Percentiles rank a stretch among this genome's conserved stretches.
These are phyloP conservation scores for Lepeophtheirus salmonis DNA, from an alignment of 1,140 invertebrate species.

Conservation along the genomic window DNA sequence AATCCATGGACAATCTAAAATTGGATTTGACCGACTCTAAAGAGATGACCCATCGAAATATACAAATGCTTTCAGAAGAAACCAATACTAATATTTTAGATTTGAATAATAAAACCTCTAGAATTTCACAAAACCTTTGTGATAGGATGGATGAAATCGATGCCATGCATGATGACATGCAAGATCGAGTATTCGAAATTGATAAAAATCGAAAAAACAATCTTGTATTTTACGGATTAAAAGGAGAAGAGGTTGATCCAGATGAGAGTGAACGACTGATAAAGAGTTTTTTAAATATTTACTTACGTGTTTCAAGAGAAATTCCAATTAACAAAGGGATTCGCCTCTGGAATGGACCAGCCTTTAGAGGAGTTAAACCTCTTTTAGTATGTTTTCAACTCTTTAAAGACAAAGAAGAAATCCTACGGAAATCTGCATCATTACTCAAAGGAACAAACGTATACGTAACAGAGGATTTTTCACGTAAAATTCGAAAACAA, in stretches of 20 bases:
- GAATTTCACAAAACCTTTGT: not conserved
- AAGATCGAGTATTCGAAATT: conserved; percentile 15
- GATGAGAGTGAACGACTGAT: conserved; percentile 10
- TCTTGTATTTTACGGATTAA: conserved; percentile 14
- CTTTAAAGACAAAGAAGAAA: conserved; percentile 16
- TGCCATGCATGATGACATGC: conserved; percentile 17
- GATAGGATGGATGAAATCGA: conserved; percentile 17
- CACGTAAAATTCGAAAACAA: conserved; percentile 16
- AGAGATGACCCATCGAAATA: no score
- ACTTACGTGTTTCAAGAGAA: conserved; percentile 9
- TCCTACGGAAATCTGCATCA: not conserved
- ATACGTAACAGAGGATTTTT: conserved; percentile 17
- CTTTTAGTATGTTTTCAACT: conserved; percentile 10
- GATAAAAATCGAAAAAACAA: conserved; percentile 18
- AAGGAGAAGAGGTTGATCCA: conserved; percentile 5
- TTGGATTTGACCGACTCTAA: no score
- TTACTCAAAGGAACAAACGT: conserved; percentile 15
- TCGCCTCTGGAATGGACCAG: conserved; percentile 15
- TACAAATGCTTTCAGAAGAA: no score
- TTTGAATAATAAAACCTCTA: no score
- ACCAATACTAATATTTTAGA: no score
- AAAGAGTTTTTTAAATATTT: conserved; percentile 2
- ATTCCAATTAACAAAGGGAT: conserved; percentile 13
- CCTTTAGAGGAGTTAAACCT: conserved; percentile 14
- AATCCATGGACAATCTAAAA: no score